Evolutionary conservation across 2,888 invertebrate genomes (phyloP), one percentile per base, ranked within the genome.

Genomic region (Tenthredo amoena): DNA sequence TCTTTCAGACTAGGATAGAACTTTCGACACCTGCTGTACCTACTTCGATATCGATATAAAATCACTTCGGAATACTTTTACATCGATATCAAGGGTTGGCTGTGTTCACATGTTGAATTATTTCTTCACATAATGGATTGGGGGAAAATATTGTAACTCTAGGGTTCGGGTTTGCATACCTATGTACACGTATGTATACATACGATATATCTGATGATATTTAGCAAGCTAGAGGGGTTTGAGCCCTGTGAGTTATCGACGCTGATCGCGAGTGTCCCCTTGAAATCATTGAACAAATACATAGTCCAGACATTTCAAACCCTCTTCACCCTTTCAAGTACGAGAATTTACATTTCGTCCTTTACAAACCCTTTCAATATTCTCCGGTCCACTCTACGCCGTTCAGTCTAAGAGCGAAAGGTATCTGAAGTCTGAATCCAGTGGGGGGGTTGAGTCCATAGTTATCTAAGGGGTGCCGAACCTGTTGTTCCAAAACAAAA

Each of bases 351-450:
- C 74, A 74, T 74, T 43, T 74, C 74, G 43, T 43, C 43, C 74
- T 74, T 55, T 18, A 34, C n/a, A 9, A 50, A 77, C 77, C 55
- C 50, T 77, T 77, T 77, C 77, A 77, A 55, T 77, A 77, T 55
- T 31, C 50, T 31, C 31, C 10, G 77, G 50, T 55, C 77, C 50
- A 77, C 26, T 77, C 34, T 68, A 12, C 15, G 26, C 43, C 47
- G 21, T 37, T 40, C 34, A 40, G 2, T 31, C 37, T 40, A n/a
- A 37, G 37, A 71, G 37, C n/a, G 4, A 71, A 18, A 71, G 71
- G 37, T 71, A 71, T 71, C 71, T 71, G 15, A 26, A 76, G 43
- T 76, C 47, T 43, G 47, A 21, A 47, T 76, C 47, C 76, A 43
- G n/a, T 77, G 74, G 47, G 31, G 34, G 47, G 50, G 18, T 34